Evolutionary conservation across 2,888 invertebrate genomes (phyloP).

Genomic region (Phyto melanocephala): DNA sequence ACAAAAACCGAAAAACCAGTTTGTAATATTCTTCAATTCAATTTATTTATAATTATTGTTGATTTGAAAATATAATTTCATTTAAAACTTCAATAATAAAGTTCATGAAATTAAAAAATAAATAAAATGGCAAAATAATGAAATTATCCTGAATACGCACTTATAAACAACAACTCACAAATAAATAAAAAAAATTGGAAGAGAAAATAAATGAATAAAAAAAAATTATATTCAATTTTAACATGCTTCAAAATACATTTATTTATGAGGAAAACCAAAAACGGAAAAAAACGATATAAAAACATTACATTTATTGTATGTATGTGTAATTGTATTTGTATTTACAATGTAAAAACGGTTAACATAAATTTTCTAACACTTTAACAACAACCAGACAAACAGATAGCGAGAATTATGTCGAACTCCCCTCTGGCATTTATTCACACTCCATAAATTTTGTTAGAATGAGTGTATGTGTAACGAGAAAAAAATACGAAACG

Average conservation of each 20-base stretch:
- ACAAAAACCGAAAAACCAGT: neutral
- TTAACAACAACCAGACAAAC: neutral
- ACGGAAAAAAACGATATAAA: neutral
- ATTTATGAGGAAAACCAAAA: too few relatives aligned
- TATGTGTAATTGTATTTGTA: neutral
- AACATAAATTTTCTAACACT: constrained; percentile 53
- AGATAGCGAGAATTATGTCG: neutral
- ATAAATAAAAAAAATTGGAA: neutral
- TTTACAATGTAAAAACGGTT: constrained; percentile 14
- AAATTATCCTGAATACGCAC: neutral
- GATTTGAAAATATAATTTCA: constrained; percentile 12
- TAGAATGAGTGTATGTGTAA: neutral
- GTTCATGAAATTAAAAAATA: neutral
- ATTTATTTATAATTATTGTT: constrained; percentile 14
- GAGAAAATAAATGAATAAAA: neutral
- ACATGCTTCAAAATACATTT: neutral
- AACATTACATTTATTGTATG: neutral
- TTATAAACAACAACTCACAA: neutral
- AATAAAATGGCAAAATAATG: neutral
- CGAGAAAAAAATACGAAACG: neutral
- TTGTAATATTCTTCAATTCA: neutral
- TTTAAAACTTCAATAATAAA: constrained; percentile 5
- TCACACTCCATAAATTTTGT: constrained; percentile 56
- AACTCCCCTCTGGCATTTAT: constrained; percentile 55
- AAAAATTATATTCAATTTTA: neutral